phyloP scores from a whole-genome alignment of 2,113 vertebrate species.

The Dipodomys spectabilis region DNA sequence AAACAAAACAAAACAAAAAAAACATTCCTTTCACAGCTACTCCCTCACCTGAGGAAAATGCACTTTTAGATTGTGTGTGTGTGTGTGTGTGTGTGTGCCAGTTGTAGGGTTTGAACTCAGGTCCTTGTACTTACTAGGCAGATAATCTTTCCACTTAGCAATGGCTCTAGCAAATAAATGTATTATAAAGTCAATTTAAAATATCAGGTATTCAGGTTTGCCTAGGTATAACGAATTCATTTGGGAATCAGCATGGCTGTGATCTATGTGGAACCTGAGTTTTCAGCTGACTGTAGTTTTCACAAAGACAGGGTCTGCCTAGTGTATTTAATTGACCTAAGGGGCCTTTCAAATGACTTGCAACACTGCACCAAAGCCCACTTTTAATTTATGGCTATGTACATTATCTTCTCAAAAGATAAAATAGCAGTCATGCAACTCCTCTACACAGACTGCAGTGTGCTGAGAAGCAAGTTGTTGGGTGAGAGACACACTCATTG shows the following conservation, averaged over 20 bases:
- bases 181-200: neutral
- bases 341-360: neutral
- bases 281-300: neutral
- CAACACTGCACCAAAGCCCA: neutral
- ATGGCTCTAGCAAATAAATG: too few relatives aligned
- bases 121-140: neutral
- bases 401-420: neutral
- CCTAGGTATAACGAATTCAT: neutral
- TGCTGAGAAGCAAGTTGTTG: neutral
- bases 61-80: neutral
- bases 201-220: constrained; percentile 25
- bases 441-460: neutral
- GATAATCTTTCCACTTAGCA: too few relatives aligned
- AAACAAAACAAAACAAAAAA: too few relatives aligned
- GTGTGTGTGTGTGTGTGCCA: neutral
- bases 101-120: neutral
- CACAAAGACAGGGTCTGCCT: neutral
- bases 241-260: neutral
- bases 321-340: neutral
- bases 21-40: constrained; percentile 41
- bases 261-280: neutral
- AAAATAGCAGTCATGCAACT: neutral
- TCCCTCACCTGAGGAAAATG: neutral
- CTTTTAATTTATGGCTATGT: constrained; percentile 5
- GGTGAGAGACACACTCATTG: neutral